Conservation (phyloP, 64 coral and sea anemone species). For the Astreopora myriophthalma region DNA sequence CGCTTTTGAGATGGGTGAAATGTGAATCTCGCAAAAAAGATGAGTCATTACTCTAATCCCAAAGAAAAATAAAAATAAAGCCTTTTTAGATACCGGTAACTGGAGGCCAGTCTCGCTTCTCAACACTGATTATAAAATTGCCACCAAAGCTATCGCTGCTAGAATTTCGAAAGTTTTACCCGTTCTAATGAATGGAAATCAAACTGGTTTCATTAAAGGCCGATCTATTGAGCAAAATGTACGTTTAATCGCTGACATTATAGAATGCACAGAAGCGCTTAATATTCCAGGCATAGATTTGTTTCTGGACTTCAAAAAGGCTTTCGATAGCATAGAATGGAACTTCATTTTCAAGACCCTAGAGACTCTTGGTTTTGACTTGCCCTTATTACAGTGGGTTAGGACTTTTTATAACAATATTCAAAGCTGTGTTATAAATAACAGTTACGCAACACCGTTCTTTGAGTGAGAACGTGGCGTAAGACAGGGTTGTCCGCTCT, state of each 20-base stretch:
- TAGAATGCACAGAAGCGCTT: too few relatives aligned
- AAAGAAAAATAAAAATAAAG: too few relatives aligned
- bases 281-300: too few relatives aligned
- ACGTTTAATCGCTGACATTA: too few relatives aligned
- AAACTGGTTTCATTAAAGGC: constrained; percentile 1
- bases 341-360: too few relatives aligned
- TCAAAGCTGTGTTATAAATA: background rate
- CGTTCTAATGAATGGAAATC: background rate
- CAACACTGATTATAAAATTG: background rate
- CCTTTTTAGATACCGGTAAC: too few relatives aligned
- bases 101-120: background rate
- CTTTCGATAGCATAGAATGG: too few relatives aligned
- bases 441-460: background rate
- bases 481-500: background rate
- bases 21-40: background rate
- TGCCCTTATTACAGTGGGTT: too few relatives aligned
- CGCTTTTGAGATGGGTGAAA: background rate
- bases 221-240: background rate
- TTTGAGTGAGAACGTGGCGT: background rate
- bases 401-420: too few relatives aligned
- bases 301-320: too few relatives aligned
- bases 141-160: background rate
- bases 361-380: too few relatives aligned
- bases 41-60: too few relatives aligned
- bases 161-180: background rate